Evolutionary conservation across 2,113 vertebrate species (phyloP), one percentile per base, ranked within the genome.

Genomic region (Vireo altiloquus): DNA sequence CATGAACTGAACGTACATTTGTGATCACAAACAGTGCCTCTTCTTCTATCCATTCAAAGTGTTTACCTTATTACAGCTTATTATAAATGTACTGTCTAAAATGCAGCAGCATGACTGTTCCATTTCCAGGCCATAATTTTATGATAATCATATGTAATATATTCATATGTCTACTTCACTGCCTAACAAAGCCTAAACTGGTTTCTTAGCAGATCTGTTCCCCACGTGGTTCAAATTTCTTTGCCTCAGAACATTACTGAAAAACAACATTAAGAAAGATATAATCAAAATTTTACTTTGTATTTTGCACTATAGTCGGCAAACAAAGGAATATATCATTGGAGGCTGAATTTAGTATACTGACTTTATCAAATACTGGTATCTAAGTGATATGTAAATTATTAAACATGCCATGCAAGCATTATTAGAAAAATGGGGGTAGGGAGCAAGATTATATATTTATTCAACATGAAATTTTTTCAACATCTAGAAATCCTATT

Each of bases 91-190:
- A 94, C 96, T 96, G 94, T 91, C 97, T 97, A 91, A 97, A 98
- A 98, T 97, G 97, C 97, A 97, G 91, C 91, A 96, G 94, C 96
- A 96, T 96, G 97, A 96, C 96, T 97, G 94, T 79, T 97, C 96
- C 96, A 96, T 97, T 98, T 97, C 95, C 94, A 98, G 86, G 65
- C 96, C 96, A 91, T 97, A 98, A 97, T 97, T 98, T 98, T 96
- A 98, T 97, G 98, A 95, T 98, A 98, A 98, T 98, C 88, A 90
- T 82, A 96, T 87, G 96, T 96, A 98, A 97, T 97, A 91, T 97
- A 98, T 98, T 98, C 98, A 96, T 87, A 87, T 93, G 84, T 92
- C 97, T 97, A 94, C 71, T 93, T 74, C 89, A 77, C 84, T 79
- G 94, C 80, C 84, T 97, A 95, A 97, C 97, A 98, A 97, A 97